These are phyloP conservation scores for Helostoma temminkii DNA, from an alignment of 2,797 vertebrate genomes.

Conservation along the genomic window DNA sequence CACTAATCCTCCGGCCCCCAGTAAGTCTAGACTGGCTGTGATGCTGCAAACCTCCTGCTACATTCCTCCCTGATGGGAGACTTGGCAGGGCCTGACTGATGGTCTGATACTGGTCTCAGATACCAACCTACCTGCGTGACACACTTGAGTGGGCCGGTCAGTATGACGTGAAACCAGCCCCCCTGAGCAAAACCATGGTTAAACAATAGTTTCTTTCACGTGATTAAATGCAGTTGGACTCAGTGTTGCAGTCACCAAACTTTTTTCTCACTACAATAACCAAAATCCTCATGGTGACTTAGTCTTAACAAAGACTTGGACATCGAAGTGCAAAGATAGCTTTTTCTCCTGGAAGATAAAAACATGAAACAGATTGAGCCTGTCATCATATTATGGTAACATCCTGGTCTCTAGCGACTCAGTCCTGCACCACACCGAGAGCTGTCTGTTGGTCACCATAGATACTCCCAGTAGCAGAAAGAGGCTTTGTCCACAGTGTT, in stretches of 20 bases:
- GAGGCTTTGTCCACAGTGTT: constrained; percentile 73
- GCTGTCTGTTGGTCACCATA: constrained; percentile 61
- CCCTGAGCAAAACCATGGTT: not conserved
- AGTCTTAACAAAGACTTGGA: constrained; percentile 1
- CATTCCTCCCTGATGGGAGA: constrained; percentile 61
- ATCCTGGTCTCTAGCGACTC: constrained; percentile 49
- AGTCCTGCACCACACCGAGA: constrained; percentile 41
- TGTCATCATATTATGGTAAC: constrained; percentile 62
- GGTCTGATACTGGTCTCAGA: constrained; percentile 40
- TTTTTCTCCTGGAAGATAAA: constrained; percentile 15
- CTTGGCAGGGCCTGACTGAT: constrained; percentile 40
- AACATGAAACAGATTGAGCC: constrained; percentile 23
- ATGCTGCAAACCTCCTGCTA: constrained; percentile 39
- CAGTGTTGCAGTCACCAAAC: constrained; percentile 4
- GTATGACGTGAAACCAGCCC: constrained; percentile 29
- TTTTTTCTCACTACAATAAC: not conserved
- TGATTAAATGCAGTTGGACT: constrained; percentile 12
- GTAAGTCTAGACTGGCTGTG: constrained; percentile 11
- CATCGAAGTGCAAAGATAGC: not conserved
- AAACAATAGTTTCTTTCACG: constrained; percentile 51
- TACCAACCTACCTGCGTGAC: constrained; percentile 31
- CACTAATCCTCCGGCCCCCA: constrained; percentile 11
- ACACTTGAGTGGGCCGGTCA: constrained; percentile 28
- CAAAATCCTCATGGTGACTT: not conserved
- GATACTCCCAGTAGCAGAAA: constrained; percentile 69